phyloP scores from a whole-genome alignment of 2,797 vertebrate genomes.

The Acanthurus lineatus region DNA sequence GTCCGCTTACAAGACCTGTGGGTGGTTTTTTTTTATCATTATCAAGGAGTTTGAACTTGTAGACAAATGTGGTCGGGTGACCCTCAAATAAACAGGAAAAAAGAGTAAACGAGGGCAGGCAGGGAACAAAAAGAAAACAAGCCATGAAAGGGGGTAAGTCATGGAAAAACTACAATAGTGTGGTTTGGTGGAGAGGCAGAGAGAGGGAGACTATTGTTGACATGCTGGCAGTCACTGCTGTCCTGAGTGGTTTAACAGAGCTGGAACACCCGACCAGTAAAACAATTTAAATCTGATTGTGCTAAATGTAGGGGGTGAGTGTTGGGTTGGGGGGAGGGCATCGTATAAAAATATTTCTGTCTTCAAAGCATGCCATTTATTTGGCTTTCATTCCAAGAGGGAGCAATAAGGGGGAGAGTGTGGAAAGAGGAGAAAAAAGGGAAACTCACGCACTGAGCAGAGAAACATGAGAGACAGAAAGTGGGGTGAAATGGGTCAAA shows the following conservation, averaged over 20 bases:
- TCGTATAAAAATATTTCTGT: constrained; percentile 78
- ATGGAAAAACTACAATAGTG: constrained; percentile 82
- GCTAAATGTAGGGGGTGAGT: constrained; percentile 55
- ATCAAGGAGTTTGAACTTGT: constrained; percentile 45
- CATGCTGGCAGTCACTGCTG: constrained; percentile 77
- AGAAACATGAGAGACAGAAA: constrained; percentile 58
- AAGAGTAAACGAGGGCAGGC: constrained; percentile 34
- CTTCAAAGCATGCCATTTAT: constrained; percentile 80
- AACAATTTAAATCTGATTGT: constrained; percentile 78
- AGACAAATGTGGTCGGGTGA: constrained; percentile 24
- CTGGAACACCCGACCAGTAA: constrained; percentile 72
- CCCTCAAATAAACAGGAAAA: constrained; percentile 38
- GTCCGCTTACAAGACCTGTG: neutral
- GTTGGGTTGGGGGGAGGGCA: constrained; percentile 29
- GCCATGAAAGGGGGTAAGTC: constrained; percentile 62
- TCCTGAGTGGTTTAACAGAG: constrained; percentile 83
- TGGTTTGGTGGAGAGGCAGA: constrained; percentile 69
- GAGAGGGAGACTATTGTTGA: constrained; percentile 76
- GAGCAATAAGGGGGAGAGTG: constrained; percentile 33
- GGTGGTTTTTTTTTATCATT: constrained; percentile 34
- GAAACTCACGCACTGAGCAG: constrained; percentile 43
- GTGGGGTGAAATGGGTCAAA: constrained; percentile 59
- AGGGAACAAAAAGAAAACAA: constrained; percentile 65
- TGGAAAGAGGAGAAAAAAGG: constrained; percentile 61
- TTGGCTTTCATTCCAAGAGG: constrained; percentile 68